phyloP scores from a whole-genome alignment of 2,888 invertebrate genomes.

The Drosophila subsilvestris region DNA sequence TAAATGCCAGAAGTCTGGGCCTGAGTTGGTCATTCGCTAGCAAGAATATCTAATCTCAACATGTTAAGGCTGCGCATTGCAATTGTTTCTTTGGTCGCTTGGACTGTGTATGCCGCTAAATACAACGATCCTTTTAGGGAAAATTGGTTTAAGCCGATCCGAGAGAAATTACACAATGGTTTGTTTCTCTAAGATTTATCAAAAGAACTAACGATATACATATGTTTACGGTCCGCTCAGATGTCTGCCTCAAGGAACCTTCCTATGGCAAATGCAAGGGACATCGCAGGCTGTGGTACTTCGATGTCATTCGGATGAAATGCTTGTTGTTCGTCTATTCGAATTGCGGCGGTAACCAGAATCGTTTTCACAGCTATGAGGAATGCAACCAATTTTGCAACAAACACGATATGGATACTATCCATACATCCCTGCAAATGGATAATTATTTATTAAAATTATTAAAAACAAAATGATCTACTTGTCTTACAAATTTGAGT shows the following conservation, averaged over 20 bases:
- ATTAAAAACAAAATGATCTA: no score
- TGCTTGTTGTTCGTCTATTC: slow-evolving; percentile 9
- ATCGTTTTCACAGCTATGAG: slow-evolving; percentile 5
- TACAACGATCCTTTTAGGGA: background rate
- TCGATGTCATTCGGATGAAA: background rate
- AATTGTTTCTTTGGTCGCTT: background rate
- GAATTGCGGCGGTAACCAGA: slow-evolving; percentile 13
- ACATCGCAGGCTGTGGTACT: background rate
- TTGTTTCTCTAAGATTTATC: background rate
- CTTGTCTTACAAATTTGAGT: no score
- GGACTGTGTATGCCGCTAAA: background rate
- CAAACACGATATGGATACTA: background rate
- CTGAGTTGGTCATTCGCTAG: background rate
- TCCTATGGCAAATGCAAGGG: background rate
- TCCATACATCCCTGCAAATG: background rate
- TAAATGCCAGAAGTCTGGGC: background rate
- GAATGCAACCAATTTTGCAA: background rate
- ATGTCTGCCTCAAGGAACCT: background rate
- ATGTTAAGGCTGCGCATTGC: background rate
- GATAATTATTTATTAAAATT: background rate
- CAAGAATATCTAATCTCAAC: background rate
- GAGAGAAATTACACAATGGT: background rate
- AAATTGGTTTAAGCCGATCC: background rate
- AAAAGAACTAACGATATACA: background rate
- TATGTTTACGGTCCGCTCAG: background rate